Conservation (phyloP, 2,797 vertebrate genomes). For the Etheostoma nigrum region DNA sequence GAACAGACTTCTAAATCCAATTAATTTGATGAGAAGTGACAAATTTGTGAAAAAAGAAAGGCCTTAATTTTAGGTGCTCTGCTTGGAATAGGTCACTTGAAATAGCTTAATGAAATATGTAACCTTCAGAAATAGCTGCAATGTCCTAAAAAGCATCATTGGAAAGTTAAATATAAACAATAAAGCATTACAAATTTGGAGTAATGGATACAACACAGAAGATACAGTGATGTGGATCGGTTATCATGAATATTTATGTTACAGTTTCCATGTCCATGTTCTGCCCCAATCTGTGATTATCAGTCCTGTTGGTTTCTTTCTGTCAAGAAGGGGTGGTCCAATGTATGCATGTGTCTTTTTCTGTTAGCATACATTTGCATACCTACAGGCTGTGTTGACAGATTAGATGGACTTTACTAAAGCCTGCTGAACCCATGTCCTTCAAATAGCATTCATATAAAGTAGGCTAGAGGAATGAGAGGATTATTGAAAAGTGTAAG, state of each 20-base stretch:
- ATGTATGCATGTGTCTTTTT: conserved; percentile 6
- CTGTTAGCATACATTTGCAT: conserved; percentile 63
- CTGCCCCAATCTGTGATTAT: conserved; percentile 34
- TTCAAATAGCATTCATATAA: conserved; percentile 72
- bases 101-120: neutral
- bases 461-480: conserved; percentile 51
- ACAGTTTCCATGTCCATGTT: conserved; percentile 22
- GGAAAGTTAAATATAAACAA: neutral
- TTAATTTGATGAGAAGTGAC: conserved; percentile 37
- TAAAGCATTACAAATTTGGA: neutral
- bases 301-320: conserved; percentile 62
- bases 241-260: conserved; percentile 12
- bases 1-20: conserved; percentile 36
- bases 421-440: conserved; percentile 50
- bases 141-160: neutral
- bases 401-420: conserved; percentile 58
- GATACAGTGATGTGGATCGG: neutral
- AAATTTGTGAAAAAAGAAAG: neutral
- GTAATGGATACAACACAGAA: neutral
- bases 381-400: conserved; percentile 22
- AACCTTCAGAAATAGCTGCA: neutral
- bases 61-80: neutral
- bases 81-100: neutral
- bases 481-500: neutral
- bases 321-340: conserved; percentile 59